Conservation (phyloP, 2,113 vertebrate genomes). For the Octodon degus region DNA sequence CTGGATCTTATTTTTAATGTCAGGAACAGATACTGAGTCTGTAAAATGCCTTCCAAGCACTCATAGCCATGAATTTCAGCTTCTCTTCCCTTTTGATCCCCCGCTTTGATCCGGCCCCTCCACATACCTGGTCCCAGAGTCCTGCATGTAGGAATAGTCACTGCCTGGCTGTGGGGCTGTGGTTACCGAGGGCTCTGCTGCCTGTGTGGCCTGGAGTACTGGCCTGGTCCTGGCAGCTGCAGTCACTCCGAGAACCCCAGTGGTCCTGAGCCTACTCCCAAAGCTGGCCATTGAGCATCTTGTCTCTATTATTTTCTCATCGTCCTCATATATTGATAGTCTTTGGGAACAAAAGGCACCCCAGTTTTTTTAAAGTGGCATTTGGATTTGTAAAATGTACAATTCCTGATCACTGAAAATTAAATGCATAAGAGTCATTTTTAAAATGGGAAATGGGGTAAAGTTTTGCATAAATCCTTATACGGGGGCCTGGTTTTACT, state of each 20-base stretch:
- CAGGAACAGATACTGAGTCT: not conserved
- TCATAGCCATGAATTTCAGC: not conserved
- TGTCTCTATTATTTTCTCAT: not conserved
- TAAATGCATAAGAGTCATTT: not conserved
- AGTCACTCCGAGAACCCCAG: not conserved
- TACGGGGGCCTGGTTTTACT: not conserved
- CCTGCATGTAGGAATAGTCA: not conserved
- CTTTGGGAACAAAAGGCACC: too few relatives aligned
- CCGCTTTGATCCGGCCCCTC: rapidly evolving
- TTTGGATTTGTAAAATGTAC: not conserved
- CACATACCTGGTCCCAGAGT: rapidly evolving
- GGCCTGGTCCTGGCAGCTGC: not conserved
- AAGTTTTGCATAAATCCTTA: not conserved
- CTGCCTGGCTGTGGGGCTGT: rapidly evolving
- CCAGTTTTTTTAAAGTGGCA: not conserved
- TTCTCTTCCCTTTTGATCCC: not conserved
- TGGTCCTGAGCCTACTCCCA: not conserved
- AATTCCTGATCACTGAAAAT: not conserved
- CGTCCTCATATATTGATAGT: not conserved
- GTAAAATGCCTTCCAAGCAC: not conserved
- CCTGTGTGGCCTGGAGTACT: not conserved
- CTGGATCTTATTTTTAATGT: not conserved
- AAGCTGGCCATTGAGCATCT: not conserved
- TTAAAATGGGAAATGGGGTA: not conserved
- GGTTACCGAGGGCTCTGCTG: not conserved